Evolutionary conservation across 2,888 invertebrate species (phyloP).

Genomic region (Drosophila vallismaia): DNA sequence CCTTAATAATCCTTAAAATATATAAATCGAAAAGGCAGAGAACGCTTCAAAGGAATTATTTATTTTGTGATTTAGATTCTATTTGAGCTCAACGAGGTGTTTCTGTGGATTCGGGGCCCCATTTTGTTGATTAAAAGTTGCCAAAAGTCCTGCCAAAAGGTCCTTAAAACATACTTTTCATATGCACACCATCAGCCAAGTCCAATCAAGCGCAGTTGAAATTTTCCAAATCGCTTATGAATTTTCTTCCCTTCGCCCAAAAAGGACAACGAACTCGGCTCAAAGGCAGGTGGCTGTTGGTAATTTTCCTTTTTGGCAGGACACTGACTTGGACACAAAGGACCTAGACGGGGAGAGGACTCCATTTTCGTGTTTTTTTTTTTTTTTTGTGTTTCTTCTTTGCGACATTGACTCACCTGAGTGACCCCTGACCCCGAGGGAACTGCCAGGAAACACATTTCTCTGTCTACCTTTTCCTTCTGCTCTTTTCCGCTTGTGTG

Average conservation of each 20-base stretch:
- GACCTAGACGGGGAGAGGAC: background rate
- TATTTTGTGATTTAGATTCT: constrained; percentile 1
- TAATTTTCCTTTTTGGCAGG: constrained; percentile 30
- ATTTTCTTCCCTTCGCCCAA: background rate
- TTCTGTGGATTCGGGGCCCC: background rate
- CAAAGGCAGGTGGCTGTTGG: constrained; percentile 8
- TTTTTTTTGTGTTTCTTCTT: no score
- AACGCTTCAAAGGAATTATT: constrained; percentile 1
- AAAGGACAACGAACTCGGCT: no score
- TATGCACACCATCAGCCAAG: background rate
- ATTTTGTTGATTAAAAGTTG: constrained; percentile 25
- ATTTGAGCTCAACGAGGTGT: background rate
- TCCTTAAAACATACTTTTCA: background rate
- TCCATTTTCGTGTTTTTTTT: no score
- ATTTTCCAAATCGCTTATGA: constrained; percentile 2
- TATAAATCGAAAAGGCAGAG: background rate
- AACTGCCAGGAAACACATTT: constrained; percentile 36
- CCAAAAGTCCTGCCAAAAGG: background rate
- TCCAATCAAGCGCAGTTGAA: constrained; percentile 11
- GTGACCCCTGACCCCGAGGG: constrained; percentile 20
- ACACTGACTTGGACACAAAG: constrained; percentile 18
- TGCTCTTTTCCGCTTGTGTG: constrained; percentile 10
- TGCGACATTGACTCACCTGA: constrained; percentile 28
- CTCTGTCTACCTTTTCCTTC: background rate
- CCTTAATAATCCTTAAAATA: background rate